Conservation (phyloP, 2,797 vertebrate genomes). For the Aplochiton taeniatus region DNA sequence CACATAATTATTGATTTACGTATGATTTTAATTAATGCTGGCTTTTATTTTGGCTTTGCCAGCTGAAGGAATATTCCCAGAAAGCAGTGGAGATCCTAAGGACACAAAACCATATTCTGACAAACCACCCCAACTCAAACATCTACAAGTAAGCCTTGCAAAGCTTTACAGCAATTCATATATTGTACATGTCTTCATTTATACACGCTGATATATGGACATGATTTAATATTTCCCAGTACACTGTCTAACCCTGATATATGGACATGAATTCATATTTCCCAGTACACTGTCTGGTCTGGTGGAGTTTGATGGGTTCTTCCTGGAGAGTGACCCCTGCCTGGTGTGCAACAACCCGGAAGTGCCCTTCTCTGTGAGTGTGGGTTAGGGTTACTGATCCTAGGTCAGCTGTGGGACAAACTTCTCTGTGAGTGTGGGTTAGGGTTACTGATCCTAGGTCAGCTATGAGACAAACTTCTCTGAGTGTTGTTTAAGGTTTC, state of each 20-base stretch:
- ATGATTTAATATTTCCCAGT: constrained; percentile 59
- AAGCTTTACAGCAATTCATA: no score
- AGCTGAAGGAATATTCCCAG: constrained; percentile 98
- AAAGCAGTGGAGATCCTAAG: constrained; percentile 97
- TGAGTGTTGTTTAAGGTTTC: constrained; percentile 55
- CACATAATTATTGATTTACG: constrained; percentile 13
- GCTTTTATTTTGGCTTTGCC: no score
- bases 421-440: constrained; percentile 86
- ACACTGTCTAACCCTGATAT: constrained; percentile 89
- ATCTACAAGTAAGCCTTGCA: constrained; percentile 91
- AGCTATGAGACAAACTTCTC: constrained; percentile 85
- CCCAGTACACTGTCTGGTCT: constrained; percentile 92
- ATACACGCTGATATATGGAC: no score
- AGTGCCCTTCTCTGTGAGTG: constrained; percentile 95
- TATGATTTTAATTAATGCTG: no score
- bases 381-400: no score
- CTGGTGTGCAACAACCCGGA: constrained; percentile 99
- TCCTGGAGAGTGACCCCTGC: constrained; percentile 96
- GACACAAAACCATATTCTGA: constrained; percentile 97
- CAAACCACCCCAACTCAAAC: constrained; percentile 99
- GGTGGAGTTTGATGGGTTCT: constrained; percentile 98
- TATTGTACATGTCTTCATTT: no score
- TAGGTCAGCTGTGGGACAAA: no score
- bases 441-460: no score
- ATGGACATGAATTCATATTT: no score